Base-by-base conservation (phyloP, 1,140 invertebrate genomes). In the Drosophila nigrodunni region DNA sequence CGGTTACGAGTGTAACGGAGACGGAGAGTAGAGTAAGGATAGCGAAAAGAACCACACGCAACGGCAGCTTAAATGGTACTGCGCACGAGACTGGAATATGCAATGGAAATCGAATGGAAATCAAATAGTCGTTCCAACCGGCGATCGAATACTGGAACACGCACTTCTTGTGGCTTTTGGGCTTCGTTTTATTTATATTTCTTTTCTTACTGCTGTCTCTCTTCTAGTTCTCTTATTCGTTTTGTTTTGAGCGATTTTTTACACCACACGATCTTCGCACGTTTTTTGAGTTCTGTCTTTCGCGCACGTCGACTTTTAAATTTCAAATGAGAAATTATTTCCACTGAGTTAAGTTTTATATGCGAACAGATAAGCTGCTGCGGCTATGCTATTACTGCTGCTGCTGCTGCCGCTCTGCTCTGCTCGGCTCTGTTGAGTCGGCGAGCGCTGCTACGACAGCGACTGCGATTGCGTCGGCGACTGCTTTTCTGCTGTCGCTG, bases 241-340 rank as follows among this genome's bases (percentile, higher is more conserved):
- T 65, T 49, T 60, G 18, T 39, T 57, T 61, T 65, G 69, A 74
- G 65, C 68, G 61, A 64, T 65, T 67, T 67, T 78, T 78, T 25
- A 78, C 70, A 77, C 64, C 60, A 69, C 55, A 80, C 74, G 68
- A 74, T 70, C 66, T 71, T 67, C 54, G 60, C 58, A 59, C 52
- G 77, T 57, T 73, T 73, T 73, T 77, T 30, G 2, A 5, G 66
- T 76, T 77, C 58, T 80, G 72, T 67, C 85, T 62, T 72, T 71
- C 83, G 77, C 79, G 80, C 83, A 78, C 86, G 75, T 70, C 80
- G 86, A 67, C 88, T 82, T 80, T 83, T 87, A 88, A 89, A 89
- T 90, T 92, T 89, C 90, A 92, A 92, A 91, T 92, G 90, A 92
- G 80, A 91, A 85, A 80, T 75, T 77, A 80, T 90, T 89, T 90